Base-by-base conservation (phyloP, 1,140 invertebrate genomes). In the Brachionus rubens region DNA sequence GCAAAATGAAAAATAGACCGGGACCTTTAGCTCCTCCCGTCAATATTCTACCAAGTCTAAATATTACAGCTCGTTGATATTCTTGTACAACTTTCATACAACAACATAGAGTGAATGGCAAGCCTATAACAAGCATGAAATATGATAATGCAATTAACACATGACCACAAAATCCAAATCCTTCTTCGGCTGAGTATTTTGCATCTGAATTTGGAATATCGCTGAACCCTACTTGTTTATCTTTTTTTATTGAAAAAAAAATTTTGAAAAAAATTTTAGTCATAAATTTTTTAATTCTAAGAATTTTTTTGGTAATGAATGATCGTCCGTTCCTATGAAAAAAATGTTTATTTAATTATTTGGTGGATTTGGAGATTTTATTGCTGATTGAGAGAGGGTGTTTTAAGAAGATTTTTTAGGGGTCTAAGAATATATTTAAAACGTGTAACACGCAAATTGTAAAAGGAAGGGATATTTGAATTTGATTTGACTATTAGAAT, bases 1-100 rank as follows among this genome's bases (percentile, higher is more conserved):
- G 78, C n/a, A 78, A 21, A 6, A 79, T 59, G 28, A 77, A 76
- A 46, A 78, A 72, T 24, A 78, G 24, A 9, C 78, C 78, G 9
- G 78, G 78, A 28, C 77, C 77, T 41, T 78, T 70, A 7, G 59
- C 52, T 40, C 75, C 67, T 16, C 52, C 41, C 24, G 41, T 76
- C 9, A 76, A 14, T 21, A 72, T 72, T 50, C 75, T 50, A n/a
- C 77, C 77, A n/a, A 78, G 28, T 24, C 77, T 40, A 54, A 78
- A 77, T 30, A 78, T 56, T 56, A 76, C 72, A n/a, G 72, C 72
- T 76, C 72, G 56, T 59, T 76, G 48, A 56, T 76, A 76, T 40
- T 76, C 72, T 59, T 76, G 48, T n/a, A 76, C 72, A 56, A 76
- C 72, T 76, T 76, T 76, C 30, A 76, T 40, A 62, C 72, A 76